These are phyloP conservation scores for Fragum whitleyi DNA, from an alignment of 2,888 invertebrate genomes.

Conservation along the genomic window DNA sequence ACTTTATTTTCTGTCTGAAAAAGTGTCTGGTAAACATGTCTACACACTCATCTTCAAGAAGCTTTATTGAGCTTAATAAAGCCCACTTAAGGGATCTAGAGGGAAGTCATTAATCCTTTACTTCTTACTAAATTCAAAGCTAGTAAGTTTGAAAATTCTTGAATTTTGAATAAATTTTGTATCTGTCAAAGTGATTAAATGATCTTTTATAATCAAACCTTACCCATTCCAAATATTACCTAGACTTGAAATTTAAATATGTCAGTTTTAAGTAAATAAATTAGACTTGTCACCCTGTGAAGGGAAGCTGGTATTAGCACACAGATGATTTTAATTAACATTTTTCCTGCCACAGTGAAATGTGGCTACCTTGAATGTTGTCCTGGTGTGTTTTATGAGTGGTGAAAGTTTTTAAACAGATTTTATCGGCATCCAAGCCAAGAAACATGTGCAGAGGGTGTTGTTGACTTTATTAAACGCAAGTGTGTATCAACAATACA, in stretches of 20 bases:
- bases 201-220: too few relatives aligned
- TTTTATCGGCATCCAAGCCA: background rate
- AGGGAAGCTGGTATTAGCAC: slow-evolving; percentile 37
- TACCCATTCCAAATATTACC: too few relatives aligned
- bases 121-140: background rate
- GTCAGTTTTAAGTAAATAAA: background rate
- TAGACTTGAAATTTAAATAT: too few relatives aligned
- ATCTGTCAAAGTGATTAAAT: too few relatives aligned
- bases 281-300: background rate
- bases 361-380: slow-evolving; percentile 23
- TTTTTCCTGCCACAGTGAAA: slow-evolving; percentile 26
- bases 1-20: background rate
- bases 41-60: slow-evolving; percentile 28
- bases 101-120: slow-evolving; percentile 23
- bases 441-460: background rate
- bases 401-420: slow-evolving; percentile 25
- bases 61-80: slow-evolving; percentile 55
- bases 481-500: too few relatives aligned
- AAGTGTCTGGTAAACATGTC: slow-evolving; percentile 10
- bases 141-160: too few relatives aligned
- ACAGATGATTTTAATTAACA: slow-evolving; percentile 58
- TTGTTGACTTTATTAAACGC: too few relatives aligned
- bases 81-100: slow-evolving; percentile 44
- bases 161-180: too few relatives aligned
- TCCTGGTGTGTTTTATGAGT: slow-evolving; percentile 15